A percentile compares a stretch with the other conserved stretches of the same genome.
Conservation (phyloP, 2,113 vertebrate genomes). For the Oreochromis tanganicae region DNA sequence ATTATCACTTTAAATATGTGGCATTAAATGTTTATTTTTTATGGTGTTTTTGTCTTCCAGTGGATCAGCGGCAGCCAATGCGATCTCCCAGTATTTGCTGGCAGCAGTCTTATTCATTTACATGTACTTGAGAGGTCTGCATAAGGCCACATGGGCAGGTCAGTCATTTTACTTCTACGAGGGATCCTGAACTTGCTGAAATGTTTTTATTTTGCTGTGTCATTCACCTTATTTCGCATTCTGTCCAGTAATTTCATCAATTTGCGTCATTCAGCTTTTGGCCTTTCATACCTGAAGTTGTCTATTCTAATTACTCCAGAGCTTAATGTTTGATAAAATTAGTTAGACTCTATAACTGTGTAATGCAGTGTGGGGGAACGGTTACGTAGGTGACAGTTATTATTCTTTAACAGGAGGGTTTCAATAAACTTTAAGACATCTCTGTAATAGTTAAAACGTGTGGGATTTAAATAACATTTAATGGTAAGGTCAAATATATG, state of each 20-base stretch:
- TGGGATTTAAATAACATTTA: background rate
- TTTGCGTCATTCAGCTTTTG: background rate
- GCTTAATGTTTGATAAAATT: background rate
- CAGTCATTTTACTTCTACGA: background rate
- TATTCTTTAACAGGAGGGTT: background rate
- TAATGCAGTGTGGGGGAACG: background rate
- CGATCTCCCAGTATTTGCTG: conserved; percentile 79
- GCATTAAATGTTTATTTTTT: background rate
- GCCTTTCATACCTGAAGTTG: background rate
- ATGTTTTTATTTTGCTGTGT: background rate
- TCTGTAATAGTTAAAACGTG: background rate
- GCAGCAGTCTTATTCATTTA: conserved; percentile 73
- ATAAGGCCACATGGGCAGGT: conserved; percentile 82
- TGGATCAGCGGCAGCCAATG: conserved; percentile 85
- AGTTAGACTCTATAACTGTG: background rate
- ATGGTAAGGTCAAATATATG: background rate
- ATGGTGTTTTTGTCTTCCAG: conserved; percentile 44
- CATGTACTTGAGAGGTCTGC: conserved; percentile 76
- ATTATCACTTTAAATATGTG: background rate
- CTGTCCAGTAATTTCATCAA: background rate
- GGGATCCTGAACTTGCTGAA: background rate
- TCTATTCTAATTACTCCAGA: background rate
- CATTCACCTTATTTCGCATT: background rate
- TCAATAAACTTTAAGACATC: background rate
- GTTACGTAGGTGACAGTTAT: background rate